phyloP scores from a whole-genome alignment of 35 echinoderm and acorn worm species.

The Acanthaster planci region DNA sequence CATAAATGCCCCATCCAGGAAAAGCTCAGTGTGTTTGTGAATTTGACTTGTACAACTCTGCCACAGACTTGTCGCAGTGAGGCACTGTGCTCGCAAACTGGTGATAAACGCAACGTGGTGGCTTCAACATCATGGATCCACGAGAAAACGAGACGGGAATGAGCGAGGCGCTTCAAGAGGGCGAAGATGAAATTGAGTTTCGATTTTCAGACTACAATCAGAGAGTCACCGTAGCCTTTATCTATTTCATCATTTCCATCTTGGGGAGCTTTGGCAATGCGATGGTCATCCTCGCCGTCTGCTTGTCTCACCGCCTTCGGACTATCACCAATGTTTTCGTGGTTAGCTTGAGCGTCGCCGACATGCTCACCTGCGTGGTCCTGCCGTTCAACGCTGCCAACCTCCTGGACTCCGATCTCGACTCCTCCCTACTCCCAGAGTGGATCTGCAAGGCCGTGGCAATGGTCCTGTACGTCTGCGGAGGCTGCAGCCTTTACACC shows the following conservation, averaged over 20 bases:
- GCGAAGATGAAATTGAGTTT: background rate
- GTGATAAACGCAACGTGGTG: too few relatives aligned
- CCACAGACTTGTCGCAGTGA: too few relatives aligned
- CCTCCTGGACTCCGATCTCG: constrained; percentile 3
- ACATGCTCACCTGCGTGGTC: constrained; percentile 46
- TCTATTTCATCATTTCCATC: constrained; percentile 35
- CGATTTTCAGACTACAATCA: constrained; percentile 27
- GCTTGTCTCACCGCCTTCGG: constrained; percentile 39
- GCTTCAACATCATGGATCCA: constrained; percentile 11
- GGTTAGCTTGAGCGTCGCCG: constrained; percentile 63
- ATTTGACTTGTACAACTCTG: too few relatives aligned
- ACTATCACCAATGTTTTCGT: constrained; percentile 66
- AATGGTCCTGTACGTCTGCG: constrained; percentile 27
- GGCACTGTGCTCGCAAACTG: too few relatives aligned
- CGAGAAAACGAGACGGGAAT: background rate
- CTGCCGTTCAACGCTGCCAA: constrained; percentile 46
- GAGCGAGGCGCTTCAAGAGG: background rate
- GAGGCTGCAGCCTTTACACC: constrained; percentile 54
- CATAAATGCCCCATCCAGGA: too few relatives aligned
- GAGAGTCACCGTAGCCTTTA: constrained; percentile 24
- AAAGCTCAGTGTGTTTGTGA: too few relatives aligned
- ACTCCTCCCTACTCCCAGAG: constrained; percentile 28
- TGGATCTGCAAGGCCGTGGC: constrained; percentile 46
- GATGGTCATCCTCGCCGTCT: constrained; percentile 58
- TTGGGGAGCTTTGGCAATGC: constrained; percentile 56